A percentile compares a stretch with the other conserved stretches of the same genome.
These are phyloP conservation scores for Pterophyllum scalare DNA, from an alignment of 2,113 vertebrate species.

Conservation along the genomic window DNA sequence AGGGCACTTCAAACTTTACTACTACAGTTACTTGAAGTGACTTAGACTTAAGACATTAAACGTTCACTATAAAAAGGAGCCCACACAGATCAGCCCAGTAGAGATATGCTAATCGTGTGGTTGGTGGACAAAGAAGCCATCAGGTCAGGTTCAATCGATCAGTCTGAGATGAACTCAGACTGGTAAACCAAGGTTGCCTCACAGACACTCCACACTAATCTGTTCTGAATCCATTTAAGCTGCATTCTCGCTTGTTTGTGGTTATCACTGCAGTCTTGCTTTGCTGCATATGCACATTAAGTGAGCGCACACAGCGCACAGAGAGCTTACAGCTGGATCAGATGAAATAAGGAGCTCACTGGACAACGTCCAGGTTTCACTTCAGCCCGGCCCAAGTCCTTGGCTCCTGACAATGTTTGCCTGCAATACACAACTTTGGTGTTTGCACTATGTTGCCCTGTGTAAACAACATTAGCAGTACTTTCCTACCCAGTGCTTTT, in stretches of 20 bases:
- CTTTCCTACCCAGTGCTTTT: not conserved
- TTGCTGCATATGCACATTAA: not conserved
- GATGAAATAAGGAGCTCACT: not conserved
- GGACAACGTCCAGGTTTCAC: conserved; percentile 20
- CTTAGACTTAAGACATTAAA: too few relatives aligned
- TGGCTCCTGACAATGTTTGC: not conserved
- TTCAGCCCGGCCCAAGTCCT: not conserved
- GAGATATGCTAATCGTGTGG: not conserved
- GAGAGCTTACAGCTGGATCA: not conserved
- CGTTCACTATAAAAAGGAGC: too few relatives aligned
- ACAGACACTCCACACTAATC: not conserved
- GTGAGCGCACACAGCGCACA: not conserved
- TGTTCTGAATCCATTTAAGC: not conserved
- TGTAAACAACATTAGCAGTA: not conserved
- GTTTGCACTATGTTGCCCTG: conserved; percentile 4
- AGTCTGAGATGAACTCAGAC: not conserved
- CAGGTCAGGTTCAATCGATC: not conserved
- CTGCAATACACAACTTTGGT: not conserved
- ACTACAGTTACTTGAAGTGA: too few relatives aligned
- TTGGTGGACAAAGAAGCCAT: not conserved
- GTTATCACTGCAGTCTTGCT: not conserved
- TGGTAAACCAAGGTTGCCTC: not conserved
- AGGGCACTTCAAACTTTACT: too few relatives aligned
- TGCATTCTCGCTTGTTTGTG: not conserved
- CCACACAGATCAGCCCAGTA: not conserved